Conservation (phyloP, 2,797 vertebrate species). For the Taenioides sp. region DNA sequence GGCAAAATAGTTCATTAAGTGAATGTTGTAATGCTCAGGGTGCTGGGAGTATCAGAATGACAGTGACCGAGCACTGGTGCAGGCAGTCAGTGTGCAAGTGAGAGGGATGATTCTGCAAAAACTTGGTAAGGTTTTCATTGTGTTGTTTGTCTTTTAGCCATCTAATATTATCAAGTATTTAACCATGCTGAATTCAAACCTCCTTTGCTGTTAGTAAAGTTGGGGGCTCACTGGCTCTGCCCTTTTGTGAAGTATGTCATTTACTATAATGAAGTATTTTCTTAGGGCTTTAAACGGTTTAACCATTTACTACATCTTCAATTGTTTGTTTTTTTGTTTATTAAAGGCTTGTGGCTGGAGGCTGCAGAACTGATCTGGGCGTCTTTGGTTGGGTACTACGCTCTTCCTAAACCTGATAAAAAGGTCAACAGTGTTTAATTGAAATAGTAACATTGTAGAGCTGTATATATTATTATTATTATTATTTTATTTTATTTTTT, state of each 20-base stretch:
- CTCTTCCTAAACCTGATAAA: conserved; percentile 91
- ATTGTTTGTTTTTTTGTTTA: background rate
- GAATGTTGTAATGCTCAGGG: conserved; percentile 66
- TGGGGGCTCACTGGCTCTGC: no score
- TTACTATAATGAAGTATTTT: no score
- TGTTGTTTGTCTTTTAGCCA: background rate
- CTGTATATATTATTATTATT: no score
- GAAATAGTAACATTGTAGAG: no score
- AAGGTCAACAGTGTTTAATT: conserved; percentile 76
- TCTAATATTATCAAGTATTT: no score
- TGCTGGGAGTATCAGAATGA: conserved; percentile 85
- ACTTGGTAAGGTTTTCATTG: conserved; percentile 78
- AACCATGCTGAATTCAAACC: no score
- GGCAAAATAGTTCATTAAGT: no score
- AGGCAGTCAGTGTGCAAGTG: conserved; percentile 92
- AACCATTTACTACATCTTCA: no score
- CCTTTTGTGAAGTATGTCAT: no score
- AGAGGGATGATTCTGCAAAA: conserved; percentile 93
- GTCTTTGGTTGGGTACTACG: conserved; percentile 86
- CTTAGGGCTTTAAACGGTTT: no score
- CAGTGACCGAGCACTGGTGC: conserved; percentile 84
- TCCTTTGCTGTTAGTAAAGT: no score
- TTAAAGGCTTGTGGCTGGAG: conserved; percentile 90
- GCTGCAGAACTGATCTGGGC: conserved; percentile 89
- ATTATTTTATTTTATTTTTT: no score